Base-by-base conservation (phyloP, 2,113 vertebrate species). In the Lontra canadensis region DNA sequence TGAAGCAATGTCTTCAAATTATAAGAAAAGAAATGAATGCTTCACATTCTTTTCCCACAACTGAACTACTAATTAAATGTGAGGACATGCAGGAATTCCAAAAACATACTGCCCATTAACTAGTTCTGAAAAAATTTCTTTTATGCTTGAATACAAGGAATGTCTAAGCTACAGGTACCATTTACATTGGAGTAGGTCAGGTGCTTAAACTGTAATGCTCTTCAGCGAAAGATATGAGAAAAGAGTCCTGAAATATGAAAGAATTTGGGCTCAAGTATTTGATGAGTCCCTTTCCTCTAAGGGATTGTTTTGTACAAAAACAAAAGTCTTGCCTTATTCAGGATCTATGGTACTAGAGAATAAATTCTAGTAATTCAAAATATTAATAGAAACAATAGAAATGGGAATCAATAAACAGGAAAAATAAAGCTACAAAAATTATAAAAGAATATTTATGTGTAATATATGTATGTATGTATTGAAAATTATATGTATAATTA, bases 91-190 rank as follows among this genome's bases (percentile, higher is more conserved):
- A 94, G 36, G 18, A 25, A 94, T 86, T 91, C 83, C 49, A 47
- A 34, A 94, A 87, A 81, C n/a, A 74, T 34, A 74, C 63, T 15
- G 65, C n/a, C 34, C 55, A 55, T 44, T 71, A 52, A 79, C 65
- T 86, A 31, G 63, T 94, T 71, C 42, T 90, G 44, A 36, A 23
- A 96, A 80, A 26, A 29, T 31, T 44, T 87, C 13, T 55, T 86
- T 69, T 44, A 31, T 92, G n/a, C 31, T 92, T 49, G 44, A 86
- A 71, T 91, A 91, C 85, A 90, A 88, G 42, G 42, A 90, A 79
- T 52, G 20, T 59, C 25, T 49, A 39, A 84, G 61, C 6, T 59
- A 78, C 4, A 17, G 25, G 23, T 81, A 29, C 39, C 26, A 21
- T 42, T 59, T 83, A 59, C 34, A 59, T 44, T 39, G 61, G 13